Evolutionary conservation across 2,797 vertebrate species (phyloP), one percentile per base, ranked within the genome.

Genomic region (Erithacus rubecula): DNA sequence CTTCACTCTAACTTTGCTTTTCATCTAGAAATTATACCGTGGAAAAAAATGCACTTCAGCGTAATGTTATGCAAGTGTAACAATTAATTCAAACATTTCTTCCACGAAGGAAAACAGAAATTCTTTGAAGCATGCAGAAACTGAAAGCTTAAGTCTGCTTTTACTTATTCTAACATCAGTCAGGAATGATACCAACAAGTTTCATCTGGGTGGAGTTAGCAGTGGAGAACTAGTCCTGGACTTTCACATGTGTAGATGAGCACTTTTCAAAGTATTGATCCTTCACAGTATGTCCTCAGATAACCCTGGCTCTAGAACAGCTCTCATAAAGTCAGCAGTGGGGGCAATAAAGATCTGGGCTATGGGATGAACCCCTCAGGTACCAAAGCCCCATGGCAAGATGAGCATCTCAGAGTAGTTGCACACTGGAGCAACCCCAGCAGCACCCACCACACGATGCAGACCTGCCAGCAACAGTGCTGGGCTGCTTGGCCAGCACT

Each of bases 121-220:
- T 87, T 80, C 59, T 60, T 67, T 32, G 51, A 53, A 89, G 34
- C 30, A 29, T 41, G 36, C 53, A 85, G 90, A 83, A 92, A 56
- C 14, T 17, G 75, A 79, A 46, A 24, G 26, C 41, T 84, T 44
- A 82, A 55, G 21, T 87, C 87, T 95, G 81, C 72, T 95, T 94
- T 93, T 74, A 80, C 68, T 95, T 95, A 92, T 5, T 24, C 43
- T 78, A 74, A 68, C 76, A 65, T 80, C 30, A 59, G 29, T 64
- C 60, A 75, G 64, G 41, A 96, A 64, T 12, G 21, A 79, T 30
- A 89, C 41, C 36, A 58, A 7, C 1, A 14, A 83, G 22, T 75
- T 95, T 89, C 52, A 53, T 95, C 78, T 83, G 74, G 21, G 39
- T 51, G 41, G 59, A 82, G 36, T 82, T 67, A 84, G 59, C 4